A percentile compares a stretch with the other conserved stretches of the same genome.
These are phyloP conservation scores for Ylistrum balloti DNA, from an alignment of 1,140 invertebrate species.

Conservation along the genomic window DNA sequence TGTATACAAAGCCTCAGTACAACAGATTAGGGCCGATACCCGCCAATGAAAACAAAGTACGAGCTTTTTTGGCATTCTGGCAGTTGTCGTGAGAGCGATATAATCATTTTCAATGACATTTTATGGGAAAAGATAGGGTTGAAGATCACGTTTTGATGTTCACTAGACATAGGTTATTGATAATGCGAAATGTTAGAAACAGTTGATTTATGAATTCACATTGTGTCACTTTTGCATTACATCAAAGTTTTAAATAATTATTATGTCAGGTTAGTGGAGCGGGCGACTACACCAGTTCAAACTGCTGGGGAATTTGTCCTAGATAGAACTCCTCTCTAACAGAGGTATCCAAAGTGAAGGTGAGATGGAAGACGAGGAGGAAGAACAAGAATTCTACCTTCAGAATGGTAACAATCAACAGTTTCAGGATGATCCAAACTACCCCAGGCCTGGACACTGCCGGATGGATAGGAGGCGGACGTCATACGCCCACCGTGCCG, in stretches of 20 bases:
- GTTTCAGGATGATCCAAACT: neutral
- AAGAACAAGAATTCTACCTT: neutral
- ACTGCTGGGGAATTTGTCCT: neutral
- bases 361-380: neutral
- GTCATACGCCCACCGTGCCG: neutral
- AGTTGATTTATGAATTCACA: slow-evolving; percentile 6
- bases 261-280: neutral
- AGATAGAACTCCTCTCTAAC: no score
- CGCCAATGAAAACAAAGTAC: neutral
- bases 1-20: neutral
- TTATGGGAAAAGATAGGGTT: no score
- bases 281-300: neutral
- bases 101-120: neutral
- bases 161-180: no score
- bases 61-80: neutral
- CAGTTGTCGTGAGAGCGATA: neutral
- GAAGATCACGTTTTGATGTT: no score
- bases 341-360: neutral
- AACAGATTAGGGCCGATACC: neutral
- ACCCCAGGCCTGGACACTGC: neutral
- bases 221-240: neutral
- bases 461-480: slow-evolving; percentile 26
- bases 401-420: neutral
- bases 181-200: no score
- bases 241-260: neutral